Evolutionary conservation across 1,140 invertebrate species (phyloP), one percentile per base, ranked within the genome.

Genomic region (Parapsyche elsis): DNA sequence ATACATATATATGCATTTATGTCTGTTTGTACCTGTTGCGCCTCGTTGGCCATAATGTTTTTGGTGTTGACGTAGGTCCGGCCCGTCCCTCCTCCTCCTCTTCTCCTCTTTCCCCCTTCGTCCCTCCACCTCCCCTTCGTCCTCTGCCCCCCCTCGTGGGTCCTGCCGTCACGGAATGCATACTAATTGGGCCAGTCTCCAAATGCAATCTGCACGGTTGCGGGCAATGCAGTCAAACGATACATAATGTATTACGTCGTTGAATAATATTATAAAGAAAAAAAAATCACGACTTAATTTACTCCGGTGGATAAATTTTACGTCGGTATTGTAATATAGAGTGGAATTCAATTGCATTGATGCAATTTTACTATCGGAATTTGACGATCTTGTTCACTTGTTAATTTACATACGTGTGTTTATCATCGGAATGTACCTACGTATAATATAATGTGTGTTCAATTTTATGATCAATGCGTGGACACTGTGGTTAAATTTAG

Each of bases 31-130:
- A 77, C 75, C 59, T 77, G 75, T 77, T 77, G 75, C 75, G 45
- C 73, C 21, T 44, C 26, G 23, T 26, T 64, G 57, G 53, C 24
- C 30, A 64, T 45, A 77, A 77, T 57, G 57, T 19, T 44, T 77
- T 77, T 57, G 75, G 75, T 19, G 26, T 77, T 77, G 75, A 57
- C 10, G 12, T 77, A 77, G 75, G 75, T 77, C 75, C 44, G 73
- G 73, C n/a, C 5, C 64, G 9, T 23, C 24, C 21, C 64, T 9
- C 64, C 64, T 26, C 24, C 21, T 12, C 12, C 49, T 12, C 49
- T 1, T 16, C 16, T 53, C 49, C 49, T 53, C 49, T 38, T 38
- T 1, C 49, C 49, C 49, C 49, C 49, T 5, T 46, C 12, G 5
- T 46, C 45, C 45, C 45, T 12, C 45, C 45, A 12, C 45, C 45